Base-by-base conservation (phyloP, 1,140 invertebrate genomes). In the Pogonus chalceus region DNA sequence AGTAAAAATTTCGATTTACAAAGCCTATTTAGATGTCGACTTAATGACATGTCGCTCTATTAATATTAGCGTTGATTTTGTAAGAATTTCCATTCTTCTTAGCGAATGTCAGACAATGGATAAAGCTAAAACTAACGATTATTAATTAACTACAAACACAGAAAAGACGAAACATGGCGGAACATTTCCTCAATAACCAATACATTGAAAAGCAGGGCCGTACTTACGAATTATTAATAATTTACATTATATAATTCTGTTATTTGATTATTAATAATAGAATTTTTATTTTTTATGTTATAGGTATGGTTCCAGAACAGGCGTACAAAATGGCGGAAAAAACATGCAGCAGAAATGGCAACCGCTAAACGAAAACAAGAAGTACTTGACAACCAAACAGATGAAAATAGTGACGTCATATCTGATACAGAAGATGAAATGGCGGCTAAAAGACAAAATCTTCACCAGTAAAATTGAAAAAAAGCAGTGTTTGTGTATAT, bases 241-340 rank as follows among this genome's bases (percentile, higher is more conserved):
- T 7, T 31, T 31, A 31, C 26, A 31, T 31, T 31, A 31, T 7
- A 31, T 31, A 31, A 7, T 31, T 31, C 26, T 4, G 26, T 31
- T 31, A 31, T 31, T 31, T 7, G 4, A 31, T 31, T 31, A 31
- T 31, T 31, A 31, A 31, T 31, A 31, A 14, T 31, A 31, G 4
- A 4, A 31, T 31, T 31, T 49, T 49, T 49, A 14, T 49, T 53
- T 56, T 54, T 52, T 53, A 59, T 72, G 60, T 80, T 79, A 35
- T 80, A 99, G 96, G 96, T 99, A 35, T 99, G 96, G 96, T 99
- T 99, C 76, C 96, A 99, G 77, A 99, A 99, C 74, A 82, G 96
- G 70, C 79, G 96, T 68, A 99, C 96, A 62, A 99, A 99, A 80
- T 98, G 96, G 96, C 79, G 96, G 65, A 99, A 99, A 81, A 95